Percentiles rank a stretch among this genome's conserved stretches.
Conservation (phyloP, 1,140 invertebrate genomes). For the Drepana arcuata region DNA sequence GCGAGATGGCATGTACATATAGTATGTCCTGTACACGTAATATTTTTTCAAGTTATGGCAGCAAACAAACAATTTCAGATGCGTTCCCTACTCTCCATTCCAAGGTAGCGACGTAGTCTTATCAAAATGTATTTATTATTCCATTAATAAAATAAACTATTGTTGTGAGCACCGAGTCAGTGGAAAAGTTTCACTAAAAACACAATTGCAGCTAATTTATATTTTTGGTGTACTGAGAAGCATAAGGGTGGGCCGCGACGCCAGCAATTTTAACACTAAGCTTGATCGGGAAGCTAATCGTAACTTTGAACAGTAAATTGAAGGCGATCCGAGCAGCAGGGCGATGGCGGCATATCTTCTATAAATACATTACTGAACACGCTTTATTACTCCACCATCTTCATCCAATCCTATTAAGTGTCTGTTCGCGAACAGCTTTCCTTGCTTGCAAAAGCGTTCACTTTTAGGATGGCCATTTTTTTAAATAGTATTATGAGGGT, state of each 20-base stretch:
- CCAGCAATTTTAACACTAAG: slow-evolving; percentile 16
- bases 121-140: too few relatives aligned
- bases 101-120: too few relatives aligned
- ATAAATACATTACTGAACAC: slow-evolving; percentile 67
- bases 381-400: slow-evolving; percentile 65
- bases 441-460: slow-evolving; percentile 34
- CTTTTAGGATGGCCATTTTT: slow-evolving; percentile 61
- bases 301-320: slow-evolving; percentile 45
- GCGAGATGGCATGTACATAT: too few relatives aligned
- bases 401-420: slow-evolving; percentile 67
- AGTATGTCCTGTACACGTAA: too few relatives aligned
- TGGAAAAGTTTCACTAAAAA: too few relatives aligned
- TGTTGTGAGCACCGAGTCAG: too few relatives aligned
- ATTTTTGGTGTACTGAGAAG: slow-evolving; percentile 5
- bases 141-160: too few relatives aligned
- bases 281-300: slow-evolving; percentile 27
- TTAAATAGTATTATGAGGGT: slow-evolving; percentile 62
- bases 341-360: slow-evolving; percentile 42
- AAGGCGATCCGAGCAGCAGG: slow-evolving; percentile 38
- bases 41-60: too few relatives aligned
- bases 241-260: slow-evolving; percentile 1
- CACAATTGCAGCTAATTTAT: not conserved
- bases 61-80: too few relatives aligned
- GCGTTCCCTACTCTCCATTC: too few relatives aligned
- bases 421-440: slow-evolving; percentile 47